Conservation (phyloP, 2,888 invertebrate species). For the Caenorhabditis sp. region DNA sequence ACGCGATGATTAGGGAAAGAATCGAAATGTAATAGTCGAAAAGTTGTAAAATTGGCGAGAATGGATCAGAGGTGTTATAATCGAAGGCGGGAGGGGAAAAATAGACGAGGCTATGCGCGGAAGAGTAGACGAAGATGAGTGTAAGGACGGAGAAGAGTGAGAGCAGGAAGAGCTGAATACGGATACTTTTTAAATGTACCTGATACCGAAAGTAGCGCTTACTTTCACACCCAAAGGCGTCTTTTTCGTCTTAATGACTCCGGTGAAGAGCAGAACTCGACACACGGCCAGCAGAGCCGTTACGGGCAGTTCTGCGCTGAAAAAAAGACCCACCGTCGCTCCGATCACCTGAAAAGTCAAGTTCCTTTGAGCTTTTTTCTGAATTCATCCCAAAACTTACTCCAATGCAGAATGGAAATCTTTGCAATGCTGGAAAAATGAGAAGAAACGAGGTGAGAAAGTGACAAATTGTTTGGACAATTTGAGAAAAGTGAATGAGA, state of each 20-base stretch:
- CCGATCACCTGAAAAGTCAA: neutral
- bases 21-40: no score
- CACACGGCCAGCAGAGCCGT: neutral
- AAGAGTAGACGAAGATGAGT: neutral
- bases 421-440: neutral
- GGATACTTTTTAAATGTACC: no score
- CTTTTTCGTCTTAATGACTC: neutral
- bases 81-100: conserved; percentile 19
- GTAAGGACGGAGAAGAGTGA: neutral
- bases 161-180: neutral
- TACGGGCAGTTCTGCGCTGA: neutral
- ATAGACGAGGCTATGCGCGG: conserved; percentile 4
- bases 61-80: no score
- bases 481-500: neutral
- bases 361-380: no score
- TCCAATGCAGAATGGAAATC: neutral
- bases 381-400: no score
- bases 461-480: neutral
- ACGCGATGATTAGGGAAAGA: neutral
- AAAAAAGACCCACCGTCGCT: neutral
- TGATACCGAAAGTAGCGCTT: neutral
- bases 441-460: neutral
- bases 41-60: no score
- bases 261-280: neutral
- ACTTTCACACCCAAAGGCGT: neutral